Evolutionary conservation across 2,113 vertebrate genomes (phyloP).

Genomic region (Saguinus midas): DNA sequence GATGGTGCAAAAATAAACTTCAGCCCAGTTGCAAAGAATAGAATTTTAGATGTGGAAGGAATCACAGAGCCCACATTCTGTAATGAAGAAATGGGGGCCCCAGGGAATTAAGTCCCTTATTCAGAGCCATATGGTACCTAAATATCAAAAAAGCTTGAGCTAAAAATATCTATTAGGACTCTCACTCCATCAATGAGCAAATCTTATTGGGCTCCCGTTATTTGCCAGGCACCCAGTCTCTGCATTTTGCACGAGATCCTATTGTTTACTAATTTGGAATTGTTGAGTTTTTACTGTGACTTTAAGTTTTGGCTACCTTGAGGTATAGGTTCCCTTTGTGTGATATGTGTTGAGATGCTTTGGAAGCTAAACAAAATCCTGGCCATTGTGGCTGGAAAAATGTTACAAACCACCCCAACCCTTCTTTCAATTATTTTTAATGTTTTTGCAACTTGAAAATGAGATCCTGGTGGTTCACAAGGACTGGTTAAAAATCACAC

Average conservation of each 20-base stretch:
- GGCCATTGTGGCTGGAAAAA: not conserved
- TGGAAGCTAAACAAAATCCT: not conserved
- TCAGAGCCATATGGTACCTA: not conserved
- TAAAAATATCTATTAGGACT: not conserved
- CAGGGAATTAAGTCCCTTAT: not conserved
- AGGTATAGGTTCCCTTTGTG: not conserved
- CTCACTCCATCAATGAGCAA: not conserved
- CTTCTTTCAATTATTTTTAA: not conserved
- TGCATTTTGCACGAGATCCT: not conserved
- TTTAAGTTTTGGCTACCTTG: not conserved
- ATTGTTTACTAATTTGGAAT: not conserved
- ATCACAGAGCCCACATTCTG: not conserved
- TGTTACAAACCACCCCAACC: not conserved
- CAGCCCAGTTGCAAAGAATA: not conserved
- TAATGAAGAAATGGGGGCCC: not conserved
- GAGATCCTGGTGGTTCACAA: not conserved
- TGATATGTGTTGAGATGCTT: not conserved
- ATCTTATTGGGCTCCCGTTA: not conserved
- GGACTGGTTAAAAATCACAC: not conserved
- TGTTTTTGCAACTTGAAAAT: conserved; percentile 27
- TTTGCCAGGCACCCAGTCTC: not conserved
- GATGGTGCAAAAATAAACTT: not conserved
- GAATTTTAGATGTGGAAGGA: not conserved
- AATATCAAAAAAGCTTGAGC: not conserved
- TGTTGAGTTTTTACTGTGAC: not conserved